A percentile compares a stretch with the other conserved stretches of the same genome.
Conservation (phyloP, 2,797 vertebrate genomes). For the Myiothlypis chrysogaster region DNA sequence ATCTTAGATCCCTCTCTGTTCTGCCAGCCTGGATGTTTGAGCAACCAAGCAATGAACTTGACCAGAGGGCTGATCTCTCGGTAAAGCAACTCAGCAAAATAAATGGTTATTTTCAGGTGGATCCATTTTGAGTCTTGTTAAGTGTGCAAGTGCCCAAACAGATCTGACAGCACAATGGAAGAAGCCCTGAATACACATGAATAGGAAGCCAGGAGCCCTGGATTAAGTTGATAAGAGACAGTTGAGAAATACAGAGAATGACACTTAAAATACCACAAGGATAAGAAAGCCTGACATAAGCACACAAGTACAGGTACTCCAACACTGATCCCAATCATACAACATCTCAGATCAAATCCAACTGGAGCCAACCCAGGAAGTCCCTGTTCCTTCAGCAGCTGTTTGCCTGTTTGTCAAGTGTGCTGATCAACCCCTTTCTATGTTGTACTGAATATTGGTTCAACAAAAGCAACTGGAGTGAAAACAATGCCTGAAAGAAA, state of each 20-base stretch:
- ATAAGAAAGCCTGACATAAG: not conserved
- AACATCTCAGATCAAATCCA: not conserved
- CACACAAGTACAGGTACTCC: not conserved
- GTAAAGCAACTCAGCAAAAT: not conserved
- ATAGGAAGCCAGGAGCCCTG: not conserved
- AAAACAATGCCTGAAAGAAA: not conserved
- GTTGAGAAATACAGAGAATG: not conserved
- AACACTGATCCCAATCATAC: not conserved
- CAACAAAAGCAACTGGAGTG: not conserved
- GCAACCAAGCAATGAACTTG: not conserved
- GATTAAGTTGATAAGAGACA: not conserved
- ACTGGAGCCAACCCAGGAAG: rapidly evolving
- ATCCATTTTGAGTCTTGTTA: not conserved
- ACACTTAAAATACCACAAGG: not conserved
- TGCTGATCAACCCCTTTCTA: not conserved
- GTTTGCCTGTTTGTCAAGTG: not conserved
- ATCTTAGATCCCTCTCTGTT: not conserved
- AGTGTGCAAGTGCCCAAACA: not conserved
- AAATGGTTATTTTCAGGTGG: not conserved
- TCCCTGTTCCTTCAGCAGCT: not conserved
- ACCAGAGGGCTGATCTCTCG: not conserved
- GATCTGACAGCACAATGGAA: not conserved
- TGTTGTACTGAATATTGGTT: not conserved
- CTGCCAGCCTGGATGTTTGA: not conserved
- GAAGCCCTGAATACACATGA: not conserved